Evolutionary conservation across 2,113 vertebrate genomes (phyloP).

Genomic region (Desmodus rotundus): DNA sequence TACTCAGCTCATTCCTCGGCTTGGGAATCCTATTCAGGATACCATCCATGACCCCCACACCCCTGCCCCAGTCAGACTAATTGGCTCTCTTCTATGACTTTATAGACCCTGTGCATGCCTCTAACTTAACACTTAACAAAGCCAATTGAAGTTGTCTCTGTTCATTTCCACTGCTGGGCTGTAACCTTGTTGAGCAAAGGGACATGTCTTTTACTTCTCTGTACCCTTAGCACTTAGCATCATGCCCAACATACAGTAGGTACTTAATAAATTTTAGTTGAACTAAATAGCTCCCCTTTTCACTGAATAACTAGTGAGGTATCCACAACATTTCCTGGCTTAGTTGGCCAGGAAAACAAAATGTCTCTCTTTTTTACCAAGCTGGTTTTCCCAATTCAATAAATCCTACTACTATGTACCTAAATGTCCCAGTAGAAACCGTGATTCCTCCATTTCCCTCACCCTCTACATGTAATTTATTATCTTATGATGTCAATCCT

Average conservation of each 20-base stretch:
- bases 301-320: neutral
- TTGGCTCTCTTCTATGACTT: slow-evolving; percentile 2
- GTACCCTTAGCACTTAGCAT: neutral
- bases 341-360: neutral
- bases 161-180: neutral
- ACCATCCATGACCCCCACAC: neutral
- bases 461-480: neutral
- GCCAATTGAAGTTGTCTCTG: neutral
- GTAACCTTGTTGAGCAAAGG: neutral
- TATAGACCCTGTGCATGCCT: slow-evolving; percentile 1
- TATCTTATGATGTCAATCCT: neutral
- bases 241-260: neutral
- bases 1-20: neutral
- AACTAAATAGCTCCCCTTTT: neutral
- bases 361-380: neutral
- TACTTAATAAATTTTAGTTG: neutral
- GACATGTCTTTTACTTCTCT: neutral
- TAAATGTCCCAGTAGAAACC: neutral
- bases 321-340: neutral
- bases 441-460: neutral
- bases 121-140: neutral
- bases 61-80: neutral
- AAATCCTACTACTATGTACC: neutral
- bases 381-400: neutral
- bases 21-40: slow-evolving; percentile 20